These are phyloP conservation scores for Poeciliopsis gracilis DNA, from an alignment of 2,797 vertebrate genomes.

Conservation along the genomic window DNA sequence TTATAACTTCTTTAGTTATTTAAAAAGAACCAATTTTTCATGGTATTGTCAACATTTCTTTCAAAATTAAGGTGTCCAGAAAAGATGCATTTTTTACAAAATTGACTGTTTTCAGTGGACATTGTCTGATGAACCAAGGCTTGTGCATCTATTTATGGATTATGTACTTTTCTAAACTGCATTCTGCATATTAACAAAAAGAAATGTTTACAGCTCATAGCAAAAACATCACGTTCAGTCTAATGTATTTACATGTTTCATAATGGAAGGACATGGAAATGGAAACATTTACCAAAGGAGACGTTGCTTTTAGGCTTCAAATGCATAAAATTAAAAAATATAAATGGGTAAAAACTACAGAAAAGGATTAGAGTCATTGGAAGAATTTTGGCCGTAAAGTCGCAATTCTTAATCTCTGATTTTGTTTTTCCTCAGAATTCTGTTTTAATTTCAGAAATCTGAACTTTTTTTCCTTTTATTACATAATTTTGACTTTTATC, in stretches of 20 bases:
- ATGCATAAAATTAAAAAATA: not conserved
- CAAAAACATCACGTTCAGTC: not conserved
- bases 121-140: not conserved
- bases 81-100: not conserved
- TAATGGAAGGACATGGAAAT: not conserved
- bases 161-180: not conserved
- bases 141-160: not conserved
- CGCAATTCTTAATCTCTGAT: too few relatives aligned
- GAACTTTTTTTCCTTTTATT: too few relatives aligned
- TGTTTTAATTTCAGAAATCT: too few relatives aligned
- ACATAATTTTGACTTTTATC: too few relatives aligned
- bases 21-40: not conserved
- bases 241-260: not conserved
- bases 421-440: too few relatives aligned
- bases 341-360: not conserved
- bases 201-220: conserved; percentile 3
- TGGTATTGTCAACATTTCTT: not conserved
- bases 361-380: too few relatives aligned
- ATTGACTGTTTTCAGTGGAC: not conserved
- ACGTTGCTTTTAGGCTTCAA: not conserved
- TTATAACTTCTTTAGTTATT: not conserved
- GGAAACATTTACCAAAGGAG: not conserved
- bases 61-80: not conserved
- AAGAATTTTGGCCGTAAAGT: too few relatives aligned
- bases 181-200: not conserved